These are phyloP conservation scores for Prenolepis imparis DNA, from an alignment of 2,888 invertebrate genomes.

Conservation along the genomic window DNA sequence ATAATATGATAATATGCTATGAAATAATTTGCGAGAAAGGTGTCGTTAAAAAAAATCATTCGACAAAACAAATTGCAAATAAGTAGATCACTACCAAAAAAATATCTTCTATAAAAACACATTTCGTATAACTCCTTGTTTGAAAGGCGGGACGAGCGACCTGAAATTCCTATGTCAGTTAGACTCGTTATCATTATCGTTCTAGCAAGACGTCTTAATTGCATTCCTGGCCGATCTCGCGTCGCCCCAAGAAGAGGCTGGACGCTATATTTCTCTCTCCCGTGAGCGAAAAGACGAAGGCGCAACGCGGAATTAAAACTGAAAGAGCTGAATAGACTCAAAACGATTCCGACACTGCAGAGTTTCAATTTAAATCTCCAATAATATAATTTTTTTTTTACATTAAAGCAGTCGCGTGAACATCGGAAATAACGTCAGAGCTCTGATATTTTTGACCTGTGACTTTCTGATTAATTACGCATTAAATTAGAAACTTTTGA, in stretches of 20 bases:
- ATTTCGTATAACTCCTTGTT: constrained; percentile 26
- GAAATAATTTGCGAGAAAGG: neutral
- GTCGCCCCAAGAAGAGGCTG: constrained; percentile 48
- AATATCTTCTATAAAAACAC: constrained; percentile 38
- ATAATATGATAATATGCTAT: neutral
- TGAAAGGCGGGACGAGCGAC: constrained; percentile 51
- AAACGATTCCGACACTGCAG: neutral
- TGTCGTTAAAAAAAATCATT: neutral
- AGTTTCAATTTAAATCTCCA: neutral
- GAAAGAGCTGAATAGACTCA: neutral
- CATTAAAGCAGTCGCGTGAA: neutral
- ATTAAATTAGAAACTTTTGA: constrained; percentile 1
- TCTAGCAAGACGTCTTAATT: constrained; percentile 77
- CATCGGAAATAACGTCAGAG: neutral
- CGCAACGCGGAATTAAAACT: neutral
- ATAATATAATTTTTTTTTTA: neutral
- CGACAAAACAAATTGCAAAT: constrained; percentile 44
- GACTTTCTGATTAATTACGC: constrained; percentile 14
- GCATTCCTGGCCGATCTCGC: constrained; percentile 69
- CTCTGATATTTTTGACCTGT: neutral
- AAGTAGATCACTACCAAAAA: constrained; percentile 14
- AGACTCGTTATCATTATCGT: constrained; percentile 73
- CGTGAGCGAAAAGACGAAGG: constrained; percentile 9
- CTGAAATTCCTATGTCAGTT: constrained; percentile 60
- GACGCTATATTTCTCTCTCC: constrained; percentile 55